A percentile compares a stretch with the other conserved stretches of the same genome.
These are phyloP conservation scores for Aphodius sticticus DNA, from an alignment of 2,888 invertebrate genomes.

Conservation along the genomic window DNA sequence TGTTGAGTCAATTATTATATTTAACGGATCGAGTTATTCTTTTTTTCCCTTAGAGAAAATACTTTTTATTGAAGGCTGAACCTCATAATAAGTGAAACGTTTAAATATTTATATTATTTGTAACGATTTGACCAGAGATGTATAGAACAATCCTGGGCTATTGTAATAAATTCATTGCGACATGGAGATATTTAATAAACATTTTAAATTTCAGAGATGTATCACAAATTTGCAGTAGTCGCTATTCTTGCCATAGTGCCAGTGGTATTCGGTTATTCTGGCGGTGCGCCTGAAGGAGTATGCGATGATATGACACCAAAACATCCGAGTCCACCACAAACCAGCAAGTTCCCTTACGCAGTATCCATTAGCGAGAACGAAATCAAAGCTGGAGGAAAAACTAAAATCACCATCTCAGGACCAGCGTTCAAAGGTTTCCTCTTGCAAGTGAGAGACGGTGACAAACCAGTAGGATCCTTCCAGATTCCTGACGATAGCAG, in stretches of 20 bases:
- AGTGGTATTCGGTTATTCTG: conserved; percentile 62
- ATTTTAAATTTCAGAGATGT: conserved; percentile 15
- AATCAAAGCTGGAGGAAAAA: conserved; percentile 60
- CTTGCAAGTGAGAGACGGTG: conserved; percentile 69
- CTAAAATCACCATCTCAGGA: conserved; percentile 65
- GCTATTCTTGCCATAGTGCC: conserved; percentile 42
- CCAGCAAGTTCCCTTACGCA: conserved; percentile 66
- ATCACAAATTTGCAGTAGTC: conserved; percentile 14
- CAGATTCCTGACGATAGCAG: conserved; percentile 62
- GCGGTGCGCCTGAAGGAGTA: conserved; percentile 70
- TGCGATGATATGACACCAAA: conserved; percentile 75
- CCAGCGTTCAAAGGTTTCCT: conserved; percentile 67
- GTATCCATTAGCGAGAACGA: conserved; percentile 48
- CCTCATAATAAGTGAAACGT: no score
- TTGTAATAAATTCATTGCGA: no score
- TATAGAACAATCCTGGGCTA: no score
- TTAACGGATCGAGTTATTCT: no score
- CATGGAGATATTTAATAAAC: no score
- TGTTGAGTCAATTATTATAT: no score
- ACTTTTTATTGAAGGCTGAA: no score
- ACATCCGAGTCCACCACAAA: conserved; percentile 69
- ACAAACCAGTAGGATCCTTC: conserved; percentile 71
- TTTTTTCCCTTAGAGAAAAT: no score
- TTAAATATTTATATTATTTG: no score
- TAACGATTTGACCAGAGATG: no score